phyloP scores from a whole-genome alignment of 92 coral and sea anemone species.

The Metridium senile region DNA sequence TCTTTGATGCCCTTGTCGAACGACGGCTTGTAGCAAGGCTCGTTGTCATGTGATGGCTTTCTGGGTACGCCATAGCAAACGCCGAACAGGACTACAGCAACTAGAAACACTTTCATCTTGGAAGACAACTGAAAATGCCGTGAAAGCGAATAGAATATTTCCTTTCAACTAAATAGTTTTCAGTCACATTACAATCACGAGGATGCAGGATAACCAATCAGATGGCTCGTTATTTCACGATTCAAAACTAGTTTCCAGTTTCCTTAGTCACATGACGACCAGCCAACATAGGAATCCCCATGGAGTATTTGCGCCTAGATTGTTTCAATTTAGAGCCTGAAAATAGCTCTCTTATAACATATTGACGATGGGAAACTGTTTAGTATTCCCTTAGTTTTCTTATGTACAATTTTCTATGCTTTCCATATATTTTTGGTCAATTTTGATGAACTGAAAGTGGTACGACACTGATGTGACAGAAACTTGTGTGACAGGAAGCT shows the following conservation, averaged over 20 bases:
- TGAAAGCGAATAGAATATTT: neutral
- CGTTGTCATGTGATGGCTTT: constrained; percentile 14
- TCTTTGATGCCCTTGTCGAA: constrained; percentile 59
- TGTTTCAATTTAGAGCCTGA: neutral
- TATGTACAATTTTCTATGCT: neutral
- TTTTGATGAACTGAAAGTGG: too few species aligned
- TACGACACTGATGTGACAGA: too few species aligned
- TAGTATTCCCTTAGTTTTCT: neutral
- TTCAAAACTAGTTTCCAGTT: constrained; percentile 1
- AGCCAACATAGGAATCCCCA: neutral
- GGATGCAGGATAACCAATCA: constrained; percentile 8
- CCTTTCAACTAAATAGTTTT: neutral
- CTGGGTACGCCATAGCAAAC: constrained; percentile 29
- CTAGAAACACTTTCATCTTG: constrained; percentile 23
- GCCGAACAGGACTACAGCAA: constrained; percentile 25
- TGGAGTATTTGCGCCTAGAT: too few species aligned
- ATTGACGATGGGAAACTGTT: neutral
- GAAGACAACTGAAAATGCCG: neutral
- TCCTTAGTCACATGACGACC: neutral
- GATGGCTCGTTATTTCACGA: neutral
- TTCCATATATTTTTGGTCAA: neutral
- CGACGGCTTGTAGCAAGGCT: constrained; percentile 65
- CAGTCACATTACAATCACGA: constrained; percentile 1
- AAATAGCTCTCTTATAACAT: neutral
- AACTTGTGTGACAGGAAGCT: too few species aligned